Evolutionary conservation across 2,113 vertebrate species (phyloP).

Genomic region (Corydoras sp.): DNA sequence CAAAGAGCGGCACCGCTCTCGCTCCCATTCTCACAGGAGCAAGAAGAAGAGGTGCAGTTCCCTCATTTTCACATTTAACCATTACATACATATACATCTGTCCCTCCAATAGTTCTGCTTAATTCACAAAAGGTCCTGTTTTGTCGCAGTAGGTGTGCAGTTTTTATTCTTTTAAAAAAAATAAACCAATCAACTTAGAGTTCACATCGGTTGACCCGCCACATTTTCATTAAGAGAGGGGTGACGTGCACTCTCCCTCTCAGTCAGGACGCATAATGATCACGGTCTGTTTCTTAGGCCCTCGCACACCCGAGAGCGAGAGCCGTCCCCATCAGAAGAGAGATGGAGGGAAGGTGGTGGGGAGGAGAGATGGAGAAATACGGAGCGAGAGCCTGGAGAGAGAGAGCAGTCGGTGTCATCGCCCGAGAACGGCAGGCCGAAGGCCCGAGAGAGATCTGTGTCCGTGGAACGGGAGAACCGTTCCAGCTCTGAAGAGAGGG

Average conservation of each 20-base stretch:
- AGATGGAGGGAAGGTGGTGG: constrained; percentile 39
- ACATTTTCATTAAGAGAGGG: no score
- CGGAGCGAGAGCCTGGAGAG: constrained; percentile 41
- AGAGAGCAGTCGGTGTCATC: constrained; percentile 51
- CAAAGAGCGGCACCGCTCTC: constrained; percentile 68
- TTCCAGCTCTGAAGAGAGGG: constrained; percentile 70
- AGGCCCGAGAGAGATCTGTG: constrained; percentile 55
- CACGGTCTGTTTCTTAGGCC: constrained; percentile 45
- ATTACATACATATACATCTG: no score
- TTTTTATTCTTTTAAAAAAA: no score
- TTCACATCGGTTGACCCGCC: no score
- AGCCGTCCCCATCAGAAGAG: constrained; percentile 56
- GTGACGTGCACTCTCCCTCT: no score
- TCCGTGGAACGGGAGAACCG: constrained; percentile 62
- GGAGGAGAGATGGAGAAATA: constrained; percentile 43
- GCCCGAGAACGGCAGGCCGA: constrained; percentile 49
- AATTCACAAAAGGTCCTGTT: no score
- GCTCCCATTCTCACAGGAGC: constrained; percentile 67
- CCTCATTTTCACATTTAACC: no score
- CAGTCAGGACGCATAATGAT: no score
- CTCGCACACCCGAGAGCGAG: constrained; percentile 56
- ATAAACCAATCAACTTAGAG: no score
- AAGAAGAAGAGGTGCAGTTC: constrained; percentile 64
- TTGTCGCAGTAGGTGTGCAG: no score
- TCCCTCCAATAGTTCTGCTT: no score